Base-by-base conservation (phyloP, 2,113 vertebrate species). In the Datnioides undecimradiatus region DNA sequence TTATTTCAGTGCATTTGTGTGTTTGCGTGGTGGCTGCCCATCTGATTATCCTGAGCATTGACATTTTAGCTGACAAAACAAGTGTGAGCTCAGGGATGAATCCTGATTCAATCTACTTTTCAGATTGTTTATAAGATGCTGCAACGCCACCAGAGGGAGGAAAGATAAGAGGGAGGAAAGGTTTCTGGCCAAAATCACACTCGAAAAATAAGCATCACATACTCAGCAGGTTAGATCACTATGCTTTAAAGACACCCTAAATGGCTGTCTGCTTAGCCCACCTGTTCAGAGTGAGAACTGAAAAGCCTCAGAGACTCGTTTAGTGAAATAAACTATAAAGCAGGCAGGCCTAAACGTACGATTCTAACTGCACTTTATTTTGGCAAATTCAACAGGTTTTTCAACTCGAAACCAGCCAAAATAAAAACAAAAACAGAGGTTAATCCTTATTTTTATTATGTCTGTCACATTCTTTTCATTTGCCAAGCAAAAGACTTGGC, bases 401-500 rank as follows among this genome's bases (percentile, higher is more conserved):
- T 60, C 31, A 49, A 16, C 49, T 27, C 29, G 16, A 49, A 60
- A 49, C 3, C 4, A 29, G 21, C n/a, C 5, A 16, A 40, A 76
- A n/a, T n/a, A n/a, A n/a, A n/a, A n/a, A n/a, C n/a, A n/a, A 25
- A 58, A 45, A 38, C 3, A 34, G 12, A 29, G 2, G 13, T 13
- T 29, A 66, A 12, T 54, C 17, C 25, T 3, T 52, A 7, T 31
- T 80, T 66, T 25, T 10, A 73, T n/a, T 62, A 41, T 34, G 23
- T 41, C 16, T 45, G 13, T 31, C 43, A 68, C 48, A 60, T 52
- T 10, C 1, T 73, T 60, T 67, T 67, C 45, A 59, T 10, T 57
- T 36, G 23, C 63, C n/a, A 52, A 27, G 19, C 13, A 75, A 73
- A 27, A 29, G 8, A 1, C 23, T 54, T 36, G 9, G 27, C 40